phyloP scores from a whole-genome alignment of 2,888 invertebrate genomes.

The Willowsia nigromaculata region DNA sequence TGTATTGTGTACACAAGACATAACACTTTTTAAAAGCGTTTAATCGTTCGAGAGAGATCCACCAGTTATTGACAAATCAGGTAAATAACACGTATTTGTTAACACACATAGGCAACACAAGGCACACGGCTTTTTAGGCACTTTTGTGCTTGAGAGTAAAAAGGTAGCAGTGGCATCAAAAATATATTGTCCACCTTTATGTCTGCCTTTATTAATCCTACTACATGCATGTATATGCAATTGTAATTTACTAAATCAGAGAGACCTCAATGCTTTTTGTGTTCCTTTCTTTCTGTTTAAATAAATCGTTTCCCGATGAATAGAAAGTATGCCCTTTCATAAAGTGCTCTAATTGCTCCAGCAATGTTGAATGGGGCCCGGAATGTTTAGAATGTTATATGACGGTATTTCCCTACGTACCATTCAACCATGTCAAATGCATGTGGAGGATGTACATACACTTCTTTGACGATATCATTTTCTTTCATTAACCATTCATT shows the following conservation, averaged over 20 bases:
- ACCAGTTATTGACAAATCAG: too few relatives aligned
- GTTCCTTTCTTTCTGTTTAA: not conserved
- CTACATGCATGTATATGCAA: not conserved
- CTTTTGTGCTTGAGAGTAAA: too few relatives aligned
- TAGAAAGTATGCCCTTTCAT: conserved; percentile 2
- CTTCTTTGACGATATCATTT: not conserved
- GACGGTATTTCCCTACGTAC: not conserved
- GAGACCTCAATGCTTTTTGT: not conserved
- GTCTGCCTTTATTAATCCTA: not conserved
- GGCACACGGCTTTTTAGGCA: too few relatives aligned
- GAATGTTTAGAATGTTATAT: not conserved
- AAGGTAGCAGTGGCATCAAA: too few relatives aligned
- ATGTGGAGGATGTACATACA: not conserved
- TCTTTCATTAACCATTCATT: conserved; percentile 2
- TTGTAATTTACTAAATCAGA: conserved; percentile 6
- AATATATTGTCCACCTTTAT: not conserved
- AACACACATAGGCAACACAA: too few relatives aligned
- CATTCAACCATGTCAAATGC: not conserved
- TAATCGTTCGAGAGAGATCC: too few relatives aligned
- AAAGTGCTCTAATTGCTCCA: conserved; percentile 33
- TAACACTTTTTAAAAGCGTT: too few relatives aligned
- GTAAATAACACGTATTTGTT: too few relatives aligned
- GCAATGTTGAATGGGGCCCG: not conserved
- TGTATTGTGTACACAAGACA: too few relatives aligned
- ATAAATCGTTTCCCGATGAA: conserved; percentile 7